Evolutionary conservation across 2,113 vertebrate species (phyloP), one percentile per base, ranked within the genome.

Genomic region (Hoplias malabaricus): DNA sequence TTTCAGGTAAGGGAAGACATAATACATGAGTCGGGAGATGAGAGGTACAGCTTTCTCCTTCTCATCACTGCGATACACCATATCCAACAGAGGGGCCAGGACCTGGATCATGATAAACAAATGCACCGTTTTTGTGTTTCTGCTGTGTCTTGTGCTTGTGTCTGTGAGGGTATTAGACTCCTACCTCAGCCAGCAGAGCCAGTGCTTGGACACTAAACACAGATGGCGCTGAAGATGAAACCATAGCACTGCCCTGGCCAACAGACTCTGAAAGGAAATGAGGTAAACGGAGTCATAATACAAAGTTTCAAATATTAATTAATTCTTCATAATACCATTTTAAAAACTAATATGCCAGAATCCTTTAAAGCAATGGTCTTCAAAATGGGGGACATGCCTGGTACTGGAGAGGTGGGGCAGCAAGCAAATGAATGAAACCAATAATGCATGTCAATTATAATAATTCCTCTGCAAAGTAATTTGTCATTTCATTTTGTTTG

Each of bases 61-160:
- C 90, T 99, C 98, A 0, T 99, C 97, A 0, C 98, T 99, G 54
- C 96, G 94, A 77, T 96, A 99, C 1, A 99, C 95, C 96, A 99
- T 93, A 87, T 99, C 98, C 87, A 99, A 88, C 65, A 99, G 95
- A 1, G 94, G 94, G 11, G 98, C 96, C 87, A 99, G 87, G 9
- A 97, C 91, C 98, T 99, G 36, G 10, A 75, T 57, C 36, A 36
- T 21, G 61, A 27, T 11, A 57, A 38, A 46, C 3, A 74, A 13
- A 46, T 43, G 68, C 33, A n/a, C 5, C 36, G 34, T 21, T 63
- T 10, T 38, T 62, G 10, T 38, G 25, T 38, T 34, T 61, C 3
- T n/a, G 14, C 40, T 19, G 57, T 53, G 27, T 33, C 59, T 33
- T 14, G 36, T 46, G 21, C 9, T 2, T 6, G 34, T 42, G 1